A percentile compares a stretch with the other conserved stretches of the same genome.
Conservation (phyloP, 1,140 invertebrate genomes). For the Heliconius nattereri region DNA sequence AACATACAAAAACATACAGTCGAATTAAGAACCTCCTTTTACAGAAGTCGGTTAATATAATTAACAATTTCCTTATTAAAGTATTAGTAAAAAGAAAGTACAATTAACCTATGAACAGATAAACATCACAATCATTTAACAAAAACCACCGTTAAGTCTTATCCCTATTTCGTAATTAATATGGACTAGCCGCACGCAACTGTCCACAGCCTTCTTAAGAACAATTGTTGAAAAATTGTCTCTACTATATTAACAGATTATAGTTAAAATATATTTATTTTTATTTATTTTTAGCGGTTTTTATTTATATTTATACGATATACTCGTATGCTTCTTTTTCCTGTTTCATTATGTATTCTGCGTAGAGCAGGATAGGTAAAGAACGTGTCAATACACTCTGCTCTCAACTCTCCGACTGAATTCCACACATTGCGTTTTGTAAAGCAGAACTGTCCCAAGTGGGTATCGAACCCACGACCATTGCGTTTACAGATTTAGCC, state of each 20-base stretch:
- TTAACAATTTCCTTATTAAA: neutral
- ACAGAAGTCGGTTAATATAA: neutral
- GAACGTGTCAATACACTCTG: too few species aligned
- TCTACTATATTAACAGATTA: conserved; percentile 3
- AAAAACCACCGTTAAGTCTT: neutral
- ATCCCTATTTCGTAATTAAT: neutral
- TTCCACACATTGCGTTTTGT: too few species aligned
- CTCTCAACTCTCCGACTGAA: too few species aligned
- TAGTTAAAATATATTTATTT: neutral
- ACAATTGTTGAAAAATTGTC: conserved; percentile 5
- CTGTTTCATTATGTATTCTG: too few species aligned
- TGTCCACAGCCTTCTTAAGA: conserved; percentile 5
- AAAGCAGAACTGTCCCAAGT: too few species aligned
- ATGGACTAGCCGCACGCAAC: conserved; percentile 6
- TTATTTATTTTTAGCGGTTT: neutral
- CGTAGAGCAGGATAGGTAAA: too few species aligned
- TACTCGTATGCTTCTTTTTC: too few species aligned
- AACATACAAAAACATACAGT: too few species aligned
- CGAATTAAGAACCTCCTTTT: too few species aligned
- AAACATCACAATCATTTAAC: neutral
- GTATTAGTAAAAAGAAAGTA: conserved; percentile 7
- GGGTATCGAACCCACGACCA: too few species aligned
- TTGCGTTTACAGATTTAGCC: too few species aligned
- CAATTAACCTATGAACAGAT: neutral
- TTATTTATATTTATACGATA: too few species aligned